Evolutionary conservation across 2,888 invertebrate genomes (phyloP).

Genomic region (Drosophila quinaria): DNA sequence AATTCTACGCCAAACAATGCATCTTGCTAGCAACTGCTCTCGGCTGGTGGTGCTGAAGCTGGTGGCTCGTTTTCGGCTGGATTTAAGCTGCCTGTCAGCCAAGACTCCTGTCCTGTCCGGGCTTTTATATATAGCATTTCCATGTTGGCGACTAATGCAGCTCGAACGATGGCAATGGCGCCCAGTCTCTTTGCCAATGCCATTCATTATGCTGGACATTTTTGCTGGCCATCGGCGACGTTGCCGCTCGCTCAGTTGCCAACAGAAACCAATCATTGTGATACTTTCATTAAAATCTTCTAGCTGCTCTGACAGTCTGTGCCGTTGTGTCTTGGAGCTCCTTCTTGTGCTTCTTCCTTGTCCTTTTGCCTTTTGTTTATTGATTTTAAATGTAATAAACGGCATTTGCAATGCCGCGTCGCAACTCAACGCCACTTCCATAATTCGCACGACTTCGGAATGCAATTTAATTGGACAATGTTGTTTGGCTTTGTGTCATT

Average conservation of each 20-base stretch:
- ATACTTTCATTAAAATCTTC: slow-evolving; percentile 77
- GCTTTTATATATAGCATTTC: slow-evolving; percentile 71
- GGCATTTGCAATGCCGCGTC: slow-evolving; percentile 49
- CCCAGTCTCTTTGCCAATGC: slow-evolving; percentile 79
- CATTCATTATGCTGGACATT: slow-evolving; percentile 77
- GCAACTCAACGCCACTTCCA: slow-evolving; percentile 51
- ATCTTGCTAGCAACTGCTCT: slow-evolving; percentile 59
- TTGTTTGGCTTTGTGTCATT: slow-evolving; percentile 66
- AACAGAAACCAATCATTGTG: slow-evolving; percentile 82
- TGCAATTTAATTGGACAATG: slow-evolving; percentile 77
- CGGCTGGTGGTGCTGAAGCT: slow-evolving; percentile 5
- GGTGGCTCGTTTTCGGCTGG: slow-evolving; percentile 69
- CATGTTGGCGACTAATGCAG: slow-evolving; percentile 82
- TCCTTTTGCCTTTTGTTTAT: slow-evolving; percentile 60
- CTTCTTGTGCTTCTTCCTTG: slow-evolving; percentile 11
- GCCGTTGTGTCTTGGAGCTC: slow-evolving; percentile 15
- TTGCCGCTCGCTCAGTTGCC: slow-evolving; percentile 67
- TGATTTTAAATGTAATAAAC: slow-evolving; percentile 76
- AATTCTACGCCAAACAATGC: slow-evolving; percentile 82
- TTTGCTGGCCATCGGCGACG: slow-evolving; percentile 61
- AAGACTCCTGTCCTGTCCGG: slow-evolving; percentile 54
- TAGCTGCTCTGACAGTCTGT: not conserved
- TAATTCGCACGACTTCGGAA: slow-evolving; percentile 67
- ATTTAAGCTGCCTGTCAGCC: slow-evolving; percentile 81
- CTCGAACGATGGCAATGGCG: slow-evolving; percentile 65